phyloP scores from a whole-genome alignment of 2,113 vertebrate species.

The Fulmarus glacialis region DNA sequence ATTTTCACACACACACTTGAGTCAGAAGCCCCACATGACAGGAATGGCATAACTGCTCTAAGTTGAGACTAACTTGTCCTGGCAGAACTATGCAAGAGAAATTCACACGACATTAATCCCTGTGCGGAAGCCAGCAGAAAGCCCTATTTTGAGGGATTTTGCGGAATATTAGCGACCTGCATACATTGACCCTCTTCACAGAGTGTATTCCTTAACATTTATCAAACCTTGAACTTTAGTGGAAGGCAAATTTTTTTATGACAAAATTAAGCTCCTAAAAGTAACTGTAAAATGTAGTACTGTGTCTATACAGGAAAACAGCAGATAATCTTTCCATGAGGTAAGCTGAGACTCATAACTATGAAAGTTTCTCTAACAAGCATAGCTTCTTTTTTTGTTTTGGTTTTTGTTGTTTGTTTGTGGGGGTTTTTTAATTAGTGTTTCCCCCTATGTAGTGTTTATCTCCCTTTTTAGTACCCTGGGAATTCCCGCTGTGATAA shows the following conservation, averaged over 20 bases:
- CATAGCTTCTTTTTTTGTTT: neutral
- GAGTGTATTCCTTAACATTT: neutral
- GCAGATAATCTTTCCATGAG: neutral
- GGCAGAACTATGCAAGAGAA: neutral
- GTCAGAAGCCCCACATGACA: neutral
- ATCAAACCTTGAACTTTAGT: neutral
- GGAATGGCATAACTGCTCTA: neutral
- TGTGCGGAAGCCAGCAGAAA: neutral
- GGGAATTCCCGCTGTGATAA: neutral
- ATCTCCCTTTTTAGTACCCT: neutral
- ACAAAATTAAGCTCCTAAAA: neutral
- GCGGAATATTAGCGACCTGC: fast-evolving
- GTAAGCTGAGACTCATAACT: neutral
- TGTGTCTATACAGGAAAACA: neutral
- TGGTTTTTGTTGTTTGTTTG: neutral
- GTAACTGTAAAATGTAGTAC: neutral
- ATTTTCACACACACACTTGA: neutral
- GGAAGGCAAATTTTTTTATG: neutral
- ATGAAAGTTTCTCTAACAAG: neutral
- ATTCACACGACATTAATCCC: neutral
- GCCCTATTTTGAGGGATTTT: neutral
- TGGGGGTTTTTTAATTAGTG: neutral
- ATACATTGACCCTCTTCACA: neutral
- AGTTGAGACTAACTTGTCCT: neutral
- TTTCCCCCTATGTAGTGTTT: neutral